Conservation (phyloP, 2,797 vertebrate genomes). For the Sebastes cheni region DNA sequence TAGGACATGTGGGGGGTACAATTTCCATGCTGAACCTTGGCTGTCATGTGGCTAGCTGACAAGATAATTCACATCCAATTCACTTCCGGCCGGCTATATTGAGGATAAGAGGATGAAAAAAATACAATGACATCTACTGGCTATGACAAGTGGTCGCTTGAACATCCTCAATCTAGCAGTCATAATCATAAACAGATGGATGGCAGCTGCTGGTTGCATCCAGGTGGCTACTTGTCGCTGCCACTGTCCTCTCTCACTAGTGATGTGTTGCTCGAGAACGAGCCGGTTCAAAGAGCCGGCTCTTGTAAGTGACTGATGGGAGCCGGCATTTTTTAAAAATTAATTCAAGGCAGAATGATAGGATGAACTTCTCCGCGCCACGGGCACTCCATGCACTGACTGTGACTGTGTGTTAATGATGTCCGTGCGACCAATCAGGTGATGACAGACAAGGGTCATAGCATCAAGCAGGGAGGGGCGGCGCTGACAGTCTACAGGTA, state of each 20-base stretch:
- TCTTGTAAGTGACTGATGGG: fast-evolving
- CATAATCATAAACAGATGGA: conserved; percentile 60
- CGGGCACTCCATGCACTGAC: too few species aligned
- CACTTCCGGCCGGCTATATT: not conserved
- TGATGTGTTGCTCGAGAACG: too few species aligned
- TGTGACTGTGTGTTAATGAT: too few species aligned
- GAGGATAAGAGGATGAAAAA: not conserved
- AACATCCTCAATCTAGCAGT: conserved; percentile 41
- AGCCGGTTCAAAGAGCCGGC: not conserved
- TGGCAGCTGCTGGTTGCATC: conserved; percentile 35
- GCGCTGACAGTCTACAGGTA: too few species aligned
- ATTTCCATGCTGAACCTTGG: not conserved
- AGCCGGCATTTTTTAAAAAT: too few species aligned
- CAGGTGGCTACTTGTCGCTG: conserved; percentile 45
- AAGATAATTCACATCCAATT: not conserved
- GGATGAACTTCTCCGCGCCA: fast-evolving
- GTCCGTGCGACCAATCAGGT: too few species aligned
- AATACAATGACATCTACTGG: conserved; percentile 26
- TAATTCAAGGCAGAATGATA: too few species aligned
- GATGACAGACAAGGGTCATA: too few species aligned
- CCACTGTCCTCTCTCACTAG: not conserved
- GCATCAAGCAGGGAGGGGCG: too few species aligned
- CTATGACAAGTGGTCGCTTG: conserved; percentile 48
- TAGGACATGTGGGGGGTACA: not conserved
- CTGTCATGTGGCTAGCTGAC: conserved; percentile 2